Percentiles rank a stretch among this genome's conserved stretches.
These are phyloP conservation scores for Nomada goodeniana DNA, from an alignment of 2,888 invertebrate species.

Conservation along the genomic window DNA sequence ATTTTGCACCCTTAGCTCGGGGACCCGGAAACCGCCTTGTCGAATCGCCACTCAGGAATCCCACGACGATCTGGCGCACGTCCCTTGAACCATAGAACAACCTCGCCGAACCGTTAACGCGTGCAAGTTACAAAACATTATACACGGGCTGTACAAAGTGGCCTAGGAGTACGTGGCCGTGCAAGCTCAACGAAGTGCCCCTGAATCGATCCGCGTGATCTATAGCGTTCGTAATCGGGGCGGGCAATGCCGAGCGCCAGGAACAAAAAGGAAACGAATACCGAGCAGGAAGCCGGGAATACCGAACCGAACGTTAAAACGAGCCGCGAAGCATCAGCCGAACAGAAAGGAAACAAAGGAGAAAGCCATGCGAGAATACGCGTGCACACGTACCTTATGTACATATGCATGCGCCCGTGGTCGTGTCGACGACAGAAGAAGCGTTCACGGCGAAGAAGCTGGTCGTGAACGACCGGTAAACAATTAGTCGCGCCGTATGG, in stretches of 20 bases:
- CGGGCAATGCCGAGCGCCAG: constrained; percentile 11
- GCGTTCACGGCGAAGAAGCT: constrained; percentile 60
- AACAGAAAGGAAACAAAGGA: constrained; percentile 50
- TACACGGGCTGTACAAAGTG: too few species aligned
- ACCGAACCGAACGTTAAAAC: constrained; percentile 41
- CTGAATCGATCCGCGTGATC: background rate
- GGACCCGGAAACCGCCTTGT: too few species aligned
- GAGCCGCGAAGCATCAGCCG: constrained; percentile 41
- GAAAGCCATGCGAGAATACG: constrained; percentile 58
- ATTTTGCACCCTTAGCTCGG: background rate
- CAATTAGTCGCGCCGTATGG: constrained; percentile 75
- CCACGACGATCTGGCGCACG: too few species aligned
- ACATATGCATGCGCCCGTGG: background rate
- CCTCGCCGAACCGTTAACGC: background rate
- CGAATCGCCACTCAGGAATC: too few species aligned
- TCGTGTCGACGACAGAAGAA: constrained; percentile 56
- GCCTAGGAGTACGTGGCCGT: background rate
- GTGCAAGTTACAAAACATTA: background rate
- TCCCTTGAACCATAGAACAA: too few species aligned
- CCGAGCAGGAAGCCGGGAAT: constrained; percentile 41
- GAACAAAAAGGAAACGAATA: background rate
- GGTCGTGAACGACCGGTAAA: constrained; percentile 70
- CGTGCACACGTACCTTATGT: constrained; percentile 45
- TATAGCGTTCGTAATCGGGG: background rate
- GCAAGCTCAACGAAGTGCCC: background rate